phyloP scores from a whole-genome alignment of 2,888 invertebrate genomes.

The Dyspetes luteomarginatus region DNA sequence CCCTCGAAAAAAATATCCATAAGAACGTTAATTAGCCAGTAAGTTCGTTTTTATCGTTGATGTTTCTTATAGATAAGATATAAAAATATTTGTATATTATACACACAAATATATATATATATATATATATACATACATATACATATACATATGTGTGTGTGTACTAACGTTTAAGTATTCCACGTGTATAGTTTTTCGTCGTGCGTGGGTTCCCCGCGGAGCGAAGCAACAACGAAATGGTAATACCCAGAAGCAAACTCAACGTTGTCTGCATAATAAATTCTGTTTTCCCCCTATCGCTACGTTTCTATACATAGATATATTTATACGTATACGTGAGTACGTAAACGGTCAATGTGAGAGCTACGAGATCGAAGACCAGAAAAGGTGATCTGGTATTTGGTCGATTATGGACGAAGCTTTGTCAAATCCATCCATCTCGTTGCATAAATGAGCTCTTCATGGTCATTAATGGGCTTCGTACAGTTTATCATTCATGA shows the following conservation, averaged over 20 bases:
- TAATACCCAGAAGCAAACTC: conserved; percentile 60
- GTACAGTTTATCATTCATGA: too few relatives aligned
- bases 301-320: conserved; percentile 26
- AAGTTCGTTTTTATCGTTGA: neutral
- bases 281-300: conserved; percentile 24
- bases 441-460: conserved; percentile 4
- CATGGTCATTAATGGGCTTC: too few relatives aligned
- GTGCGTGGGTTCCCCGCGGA: conserved; percentile 71
- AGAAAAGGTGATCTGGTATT: conserved; percentile 16
- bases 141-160: neutral
- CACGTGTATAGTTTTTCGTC: conserved; percentile 71
- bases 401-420: conserved; percentile 20
- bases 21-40: too few relatives aligned
- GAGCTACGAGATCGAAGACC: neutral
- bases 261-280: conserved; percentile 69
- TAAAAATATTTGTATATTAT: too few relatives aligned
- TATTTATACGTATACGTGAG: conserved; percentile 24
- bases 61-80: neutral
- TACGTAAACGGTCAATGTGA: too few relatives aligned
- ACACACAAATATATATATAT: too few relatives aligned
- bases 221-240: conserved; percentile 41
- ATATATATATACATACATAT: too few relatives aligned
- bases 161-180: conserved; percentile 70
- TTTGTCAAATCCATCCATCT: conserved; percentile 13
- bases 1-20: too few relatives aligned